These are phyloP conservation scores for Cephus runcator DNA, from an alignment of 2,888 invertebrate genomes.

Conservation along the genomic window DNA sequence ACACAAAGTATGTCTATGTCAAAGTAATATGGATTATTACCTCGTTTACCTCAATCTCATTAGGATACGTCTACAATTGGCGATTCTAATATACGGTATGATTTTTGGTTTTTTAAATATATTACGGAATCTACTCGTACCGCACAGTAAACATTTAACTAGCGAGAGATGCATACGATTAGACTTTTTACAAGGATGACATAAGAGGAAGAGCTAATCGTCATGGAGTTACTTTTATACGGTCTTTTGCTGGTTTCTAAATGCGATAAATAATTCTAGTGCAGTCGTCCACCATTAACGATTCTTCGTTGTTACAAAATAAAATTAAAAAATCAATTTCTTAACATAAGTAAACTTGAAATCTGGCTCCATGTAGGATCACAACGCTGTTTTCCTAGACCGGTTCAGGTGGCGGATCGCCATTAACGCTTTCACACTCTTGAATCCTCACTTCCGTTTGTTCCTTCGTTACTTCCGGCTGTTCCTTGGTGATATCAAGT, in stretches of 20 bases:
- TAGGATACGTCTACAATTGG: background rate
- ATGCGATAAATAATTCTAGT: background rate
- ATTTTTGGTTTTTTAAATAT: background rate
- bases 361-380: conserved; percentile 57
- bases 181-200: background rate
- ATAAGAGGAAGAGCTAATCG: background rate
- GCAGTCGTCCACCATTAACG: background rate
- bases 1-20: no score
- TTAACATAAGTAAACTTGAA: conserved; percentile 59
- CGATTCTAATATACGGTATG: background rate
- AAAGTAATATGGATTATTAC: no score
- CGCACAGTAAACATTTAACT: background rate
- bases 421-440: conserved; percentile 42
- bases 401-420: conserved; percentile 54
- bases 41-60: no score
- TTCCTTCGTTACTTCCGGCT: conserved; percentile 51
- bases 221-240: background rate
- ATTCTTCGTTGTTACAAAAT: background rate
- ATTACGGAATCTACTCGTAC: background rate
- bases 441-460: conserved; percentile 56
- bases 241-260: background rate
- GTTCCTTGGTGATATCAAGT: conserved; percentile 38
- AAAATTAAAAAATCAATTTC: conserved; percentile 1
- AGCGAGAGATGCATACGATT: background rate
- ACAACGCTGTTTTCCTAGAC: conserved; percentile 60